Evolutionary conservation across 2,113 vertebrate species (phyloP), one percentile per base, ranked within the genome.

Genomic region (Gymnorhina tibicen): DNA sequence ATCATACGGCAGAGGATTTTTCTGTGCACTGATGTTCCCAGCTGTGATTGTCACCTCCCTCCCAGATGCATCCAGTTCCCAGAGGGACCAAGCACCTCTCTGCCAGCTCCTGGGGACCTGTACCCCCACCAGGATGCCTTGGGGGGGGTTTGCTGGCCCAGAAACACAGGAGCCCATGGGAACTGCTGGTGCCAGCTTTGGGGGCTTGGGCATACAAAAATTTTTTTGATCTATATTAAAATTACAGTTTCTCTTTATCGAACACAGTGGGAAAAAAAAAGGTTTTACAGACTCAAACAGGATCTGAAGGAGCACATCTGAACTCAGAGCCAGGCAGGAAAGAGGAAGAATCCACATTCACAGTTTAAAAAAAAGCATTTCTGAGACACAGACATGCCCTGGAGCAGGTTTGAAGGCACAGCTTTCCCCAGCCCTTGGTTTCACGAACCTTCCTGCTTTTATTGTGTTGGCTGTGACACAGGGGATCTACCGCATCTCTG

Each of bases 1-100:
- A 62, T 80, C 92, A 82, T 37, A 35, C 1, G 66, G 93, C 91
- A 93, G 80, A 96, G 84, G 76, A 77, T 96, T 96, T 93, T 85
- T 72, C 39, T 46, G 73, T 23, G 60, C 35, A 41, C 27, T 27
- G 62, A 75, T 20, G 8, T 23, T 66, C 55, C 72, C 87, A 91
- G 84, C 66, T 58, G 24, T 3, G 33, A 39, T 11, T 66, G 53
- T 28, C 47, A 13, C 33, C n/a, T 13, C 37, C 44, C 16, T 32
- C 42, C 18, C 0, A 3, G 32, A 5, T 62, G 33, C 20, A 49
- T 10, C 41, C 30, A 23, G 41, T 18, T 56, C 64, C 28, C 58
- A n/a, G 39, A 20, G 53, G 76, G 24, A 44, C 21, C 23, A 7
- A 42, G 49, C 23, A 30, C 1, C 30, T 20, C 56, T 9, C 9